Evolutionary conservation across 2,797 vertebrate genomes (phyloP), one percentile per base, ranked within the genome.

Genomic region (Paedocypris micromegethes): DNA sequence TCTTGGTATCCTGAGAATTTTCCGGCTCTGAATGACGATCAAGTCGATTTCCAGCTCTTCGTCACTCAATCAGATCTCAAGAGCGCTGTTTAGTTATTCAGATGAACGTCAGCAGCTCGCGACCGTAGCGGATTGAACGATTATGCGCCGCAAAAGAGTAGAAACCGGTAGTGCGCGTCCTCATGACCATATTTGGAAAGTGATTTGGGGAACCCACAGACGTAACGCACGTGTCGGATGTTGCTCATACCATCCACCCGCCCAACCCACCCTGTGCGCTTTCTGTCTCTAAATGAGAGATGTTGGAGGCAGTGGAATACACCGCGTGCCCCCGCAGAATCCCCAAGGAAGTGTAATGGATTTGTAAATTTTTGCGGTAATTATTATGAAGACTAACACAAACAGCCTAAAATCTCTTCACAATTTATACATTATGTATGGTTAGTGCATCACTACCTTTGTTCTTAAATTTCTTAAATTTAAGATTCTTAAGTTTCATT

Each of bases 161-260:
- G 58, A 65, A 23, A 73, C 75, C 75, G 75, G 71, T 73, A 76
- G 75, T 73, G 48, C 38, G 47, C 54, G 38, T 63, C 63, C 57
- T 47, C 56, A 67, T 73, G 75, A 60, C 75, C 75, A 74, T 68
- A 50, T 74, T 23, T 68, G 60, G 64, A 58, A 47, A 6, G 64
- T 48, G 68, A 66, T 58, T 69, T 64, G 70, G 69, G 58, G 45
- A 72, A 66, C 66, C 69, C 69, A 57, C 46, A 54, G 64, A 75
- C 69, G 66, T 77, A 72, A 72, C 4, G 57, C 23, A 39, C 40
- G 43, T 77, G 68, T 72, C 51, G 62, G 62, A 64, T 42, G 7
- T 53, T 41, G 51, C 53, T 66, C 55, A 56, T 48, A 61, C 41
- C 59, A 48, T 66, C 9, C 64, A 63, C 67, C 49, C 23, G 23